A percentile compares a stretch with the other conserved stretches of the same genome.
Conservation (phyloP, 2,888 invertebrate genomes). For the Nymphalis polychloros region DNA sequence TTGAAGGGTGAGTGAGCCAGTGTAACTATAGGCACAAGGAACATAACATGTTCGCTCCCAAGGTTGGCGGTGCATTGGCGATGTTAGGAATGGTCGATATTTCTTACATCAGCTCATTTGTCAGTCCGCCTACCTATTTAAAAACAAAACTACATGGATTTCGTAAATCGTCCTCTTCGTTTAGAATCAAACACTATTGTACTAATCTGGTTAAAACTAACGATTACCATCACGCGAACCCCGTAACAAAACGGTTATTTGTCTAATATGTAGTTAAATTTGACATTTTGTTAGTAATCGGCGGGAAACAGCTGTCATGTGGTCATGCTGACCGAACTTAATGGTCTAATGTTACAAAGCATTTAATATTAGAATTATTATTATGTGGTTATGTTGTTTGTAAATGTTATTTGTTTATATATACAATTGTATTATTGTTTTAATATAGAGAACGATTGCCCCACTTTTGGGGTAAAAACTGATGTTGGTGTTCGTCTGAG, state of each 20-base stretch:
- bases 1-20: too few species aligned
- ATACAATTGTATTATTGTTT: too few species aligned
- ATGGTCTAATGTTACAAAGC: conserved; percentile 32
- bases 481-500: too few species aligned
- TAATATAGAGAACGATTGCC: too few species aligned
- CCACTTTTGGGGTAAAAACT: too few species aligned
- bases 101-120: too few species aligned
- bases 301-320: conserved; percentile 32
- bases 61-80: too few species aligned
- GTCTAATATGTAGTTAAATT: conserved; percentile 30
- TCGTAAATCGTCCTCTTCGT: not conserved
- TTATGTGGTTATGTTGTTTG: conserved; percentile 21
- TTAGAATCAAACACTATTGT: conserved; percentile 13
- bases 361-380: conserved; percentile 28
- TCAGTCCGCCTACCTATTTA: not conserved
- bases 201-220: conserved; percentile 11
- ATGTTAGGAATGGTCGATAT: too few species aligned
- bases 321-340: conserved; percentile 33
- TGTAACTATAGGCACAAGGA: too few species aligned
- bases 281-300: conserved; percentile 36
- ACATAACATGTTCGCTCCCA: too few species aligned
- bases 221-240: conserved; percentile 16
- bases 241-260: conserved; percentile 28
- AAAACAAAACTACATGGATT: not conserved
- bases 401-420: not conserved